Conservation (phyloP, 2,797 vertebrate genomes). For the Syngnathus rostellatus region DNA sequence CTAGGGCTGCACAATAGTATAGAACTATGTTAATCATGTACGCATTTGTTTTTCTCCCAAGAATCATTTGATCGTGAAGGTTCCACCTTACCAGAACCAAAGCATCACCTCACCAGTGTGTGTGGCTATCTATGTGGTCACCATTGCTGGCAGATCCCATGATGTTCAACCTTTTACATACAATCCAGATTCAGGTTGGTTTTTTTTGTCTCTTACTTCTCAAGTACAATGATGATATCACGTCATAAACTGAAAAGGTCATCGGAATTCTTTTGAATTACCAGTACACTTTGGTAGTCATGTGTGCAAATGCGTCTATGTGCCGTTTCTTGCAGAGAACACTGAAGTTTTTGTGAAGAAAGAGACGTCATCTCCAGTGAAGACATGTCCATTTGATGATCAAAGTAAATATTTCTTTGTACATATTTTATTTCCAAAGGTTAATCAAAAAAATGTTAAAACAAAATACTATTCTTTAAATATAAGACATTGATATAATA, state of each 20-base stretch:
- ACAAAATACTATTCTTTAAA: not conserved
- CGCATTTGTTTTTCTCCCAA: slow-evolving; percentile 32
- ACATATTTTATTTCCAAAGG: not conserved
- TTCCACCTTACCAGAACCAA: slow-evolving; percentile 90
- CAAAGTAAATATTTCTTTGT: slow-evolving; percentile 76
- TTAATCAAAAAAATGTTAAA: not conserved
- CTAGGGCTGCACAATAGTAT: too few species aligned
- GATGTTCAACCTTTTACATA: slow-evolving; percentile 94
- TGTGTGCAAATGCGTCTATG: slow-evolving; percentile 5
- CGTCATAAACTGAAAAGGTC: not conserved
- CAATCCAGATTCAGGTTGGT: slow-evolving; percentile 88
- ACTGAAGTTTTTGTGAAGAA: slow-evolving; percentile 87
- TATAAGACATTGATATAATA: not conserved
- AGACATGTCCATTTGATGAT: slow-evolving; percentile 89
- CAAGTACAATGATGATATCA: not conserved
- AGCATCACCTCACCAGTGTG: slow-evolving; percentile 80
- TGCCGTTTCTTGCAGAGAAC: slow-evolving; percentile 59
- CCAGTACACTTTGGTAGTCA: not conserved
- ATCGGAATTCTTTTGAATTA: not conserved
- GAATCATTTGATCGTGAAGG: slow-evolving; percentile 98
- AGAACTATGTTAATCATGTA: not conserved
- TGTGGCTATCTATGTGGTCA: slow-evolving; percentile 91
- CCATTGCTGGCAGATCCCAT: slow-evolving; percentile 92
- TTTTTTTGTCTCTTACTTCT: slow-evolving; percentile 16
- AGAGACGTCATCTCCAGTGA: slow-evolving; percentile 83